Percentiles rank a stretch among this genome's conserved stretches.
Evolutionary conservation across 2,888 invertebrate species (phyloP).

Genomic region (Harmothoe impar): DNA sequence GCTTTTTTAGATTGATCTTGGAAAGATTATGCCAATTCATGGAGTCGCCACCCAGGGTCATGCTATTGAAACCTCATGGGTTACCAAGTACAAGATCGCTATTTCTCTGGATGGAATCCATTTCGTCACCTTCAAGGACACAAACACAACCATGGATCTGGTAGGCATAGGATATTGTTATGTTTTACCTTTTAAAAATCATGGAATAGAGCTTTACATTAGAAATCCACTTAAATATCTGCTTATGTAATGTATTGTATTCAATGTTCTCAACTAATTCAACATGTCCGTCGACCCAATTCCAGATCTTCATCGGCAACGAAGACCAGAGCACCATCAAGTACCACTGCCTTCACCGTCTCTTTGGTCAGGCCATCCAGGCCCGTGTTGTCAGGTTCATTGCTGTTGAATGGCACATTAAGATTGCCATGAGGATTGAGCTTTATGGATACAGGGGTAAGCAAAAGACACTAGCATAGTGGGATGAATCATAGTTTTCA

Average conservation of each 20-base stretch:
- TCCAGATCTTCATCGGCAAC: slow-evolving; percentile 59
- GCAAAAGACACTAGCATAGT: neutral
- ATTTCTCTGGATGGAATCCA: slow-evolving; percentile 61
- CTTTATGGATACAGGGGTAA: slow-evolving; percentile 61
- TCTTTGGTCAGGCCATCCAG: slow-evolving; percentile 52
- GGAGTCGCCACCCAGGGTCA: slow-evolving; percentile 61
- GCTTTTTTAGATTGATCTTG: slow-evolving; percentile 49
- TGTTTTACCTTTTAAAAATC: neutral
- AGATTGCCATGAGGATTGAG: slow-evolving; percentile 57
- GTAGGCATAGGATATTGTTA: no score
- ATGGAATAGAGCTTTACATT: neutral
- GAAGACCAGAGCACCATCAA: slow-evolving; percentile 47
- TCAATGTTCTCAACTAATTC: no score
- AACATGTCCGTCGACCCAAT: no score
- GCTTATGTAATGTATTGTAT: no score
- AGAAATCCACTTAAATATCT: no score
- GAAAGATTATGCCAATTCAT: slow-evolving; percentile 58
- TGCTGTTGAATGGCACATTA: slow-evolving; percentile 32
- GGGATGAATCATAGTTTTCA: no score
- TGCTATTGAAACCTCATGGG: slow-evolving; percentile 36
- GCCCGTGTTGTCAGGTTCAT: slow-evolving; percentile 58
- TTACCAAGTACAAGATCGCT: slow-evolving; percentile 59
- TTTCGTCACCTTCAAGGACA: slow-evolving; percentile 39
- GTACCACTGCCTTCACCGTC: slow-evolving; percentile 61
- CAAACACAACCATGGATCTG: slow-evolving; percentile 52